phyloP scores from a whole-genome alignment of 2,113 vertebrate species.

The Circaetus gallicus region DNA sequence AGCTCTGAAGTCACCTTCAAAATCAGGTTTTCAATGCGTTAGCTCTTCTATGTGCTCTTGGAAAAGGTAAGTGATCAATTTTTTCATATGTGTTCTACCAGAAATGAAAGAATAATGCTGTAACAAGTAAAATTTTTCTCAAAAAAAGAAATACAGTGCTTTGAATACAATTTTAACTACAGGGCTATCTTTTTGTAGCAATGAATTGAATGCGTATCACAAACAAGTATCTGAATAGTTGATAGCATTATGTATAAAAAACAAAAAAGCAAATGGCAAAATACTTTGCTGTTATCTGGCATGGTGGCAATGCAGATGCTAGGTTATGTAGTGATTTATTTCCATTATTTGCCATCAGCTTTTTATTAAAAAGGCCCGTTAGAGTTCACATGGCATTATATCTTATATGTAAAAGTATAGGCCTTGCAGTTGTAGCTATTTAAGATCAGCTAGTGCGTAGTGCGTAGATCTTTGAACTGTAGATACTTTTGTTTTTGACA shows the following conservation, averaged over 20 bases:
- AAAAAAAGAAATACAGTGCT: neutral
- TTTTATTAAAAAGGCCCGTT: neutral
- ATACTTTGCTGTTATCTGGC: neutral
- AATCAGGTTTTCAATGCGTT: neutral
- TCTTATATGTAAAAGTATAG: neutral
- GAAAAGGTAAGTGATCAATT: neutral
- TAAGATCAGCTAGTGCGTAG: rapidly evolving
- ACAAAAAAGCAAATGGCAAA: neutral
- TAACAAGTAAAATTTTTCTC: neutral
- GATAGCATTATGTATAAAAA: neutral
- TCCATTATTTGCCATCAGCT: neutral
- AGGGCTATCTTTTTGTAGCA: neutral
- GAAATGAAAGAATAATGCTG: neutral
- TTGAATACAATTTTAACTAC: neutral
- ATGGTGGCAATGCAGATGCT: neutral
- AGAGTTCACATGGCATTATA: neutral
- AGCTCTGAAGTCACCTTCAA: neutral
- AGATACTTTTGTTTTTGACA: conserved; percentile 45
- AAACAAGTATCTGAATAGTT: neutral
- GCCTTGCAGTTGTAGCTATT: neutral
- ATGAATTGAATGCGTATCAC: neutral
- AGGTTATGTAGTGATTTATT: neutral
- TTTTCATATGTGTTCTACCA: neutral
- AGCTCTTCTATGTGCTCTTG: neutral
- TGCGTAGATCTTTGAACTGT: neutral